Conservation (phyloP, 2,113 vertebrate genomes). For the Mormyrus iriodes region DNA sequence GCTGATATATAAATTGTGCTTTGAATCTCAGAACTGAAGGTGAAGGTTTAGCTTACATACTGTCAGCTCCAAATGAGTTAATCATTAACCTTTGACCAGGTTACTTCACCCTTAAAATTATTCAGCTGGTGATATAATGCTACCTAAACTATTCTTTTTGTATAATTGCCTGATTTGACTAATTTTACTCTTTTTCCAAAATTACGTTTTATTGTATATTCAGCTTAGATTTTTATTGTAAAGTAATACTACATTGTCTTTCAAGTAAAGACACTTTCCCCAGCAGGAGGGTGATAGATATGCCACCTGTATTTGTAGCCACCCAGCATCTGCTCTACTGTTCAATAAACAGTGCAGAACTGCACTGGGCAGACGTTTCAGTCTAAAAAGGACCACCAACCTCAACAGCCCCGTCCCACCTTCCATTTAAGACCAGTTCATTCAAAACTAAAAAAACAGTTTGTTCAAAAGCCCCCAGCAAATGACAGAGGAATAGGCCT, state of each 20-base stretch:
- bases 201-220: not conserved
- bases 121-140: too few species aligned
- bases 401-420: not conserved
- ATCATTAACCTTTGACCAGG: too few species aligned
- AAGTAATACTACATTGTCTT: not conserved
- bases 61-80: too few species aligned
- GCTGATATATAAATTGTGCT: too few species aligned
- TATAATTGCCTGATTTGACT: not conserved
- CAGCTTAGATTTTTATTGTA: not conserved
- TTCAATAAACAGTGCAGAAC: not conserved
- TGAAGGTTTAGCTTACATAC: too few species aligned
- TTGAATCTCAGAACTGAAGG: too few species aligned
- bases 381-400: slow-evolving; percentile 12
- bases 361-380: not conserved
- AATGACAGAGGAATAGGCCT: not conserved
- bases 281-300: not conserved
- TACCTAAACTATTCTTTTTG: not conserved
- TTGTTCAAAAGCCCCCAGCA: not conserved
- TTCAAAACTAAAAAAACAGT: too few species aligned
- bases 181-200: not conserved
- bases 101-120: too few species aligned
- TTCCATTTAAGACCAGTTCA: not conserved
- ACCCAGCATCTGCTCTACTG: not conserved
- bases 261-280: not conserved
- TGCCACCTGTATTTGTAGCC: not conserved